Percentiles rank a stretch among this genome's conserved stretches.
These are phyloP conservation scores for Liopterus haemorrhoidalis DNA, from an alignment of 2,888 invertebrate genomes.

Conservation along the genomic window DNA sequence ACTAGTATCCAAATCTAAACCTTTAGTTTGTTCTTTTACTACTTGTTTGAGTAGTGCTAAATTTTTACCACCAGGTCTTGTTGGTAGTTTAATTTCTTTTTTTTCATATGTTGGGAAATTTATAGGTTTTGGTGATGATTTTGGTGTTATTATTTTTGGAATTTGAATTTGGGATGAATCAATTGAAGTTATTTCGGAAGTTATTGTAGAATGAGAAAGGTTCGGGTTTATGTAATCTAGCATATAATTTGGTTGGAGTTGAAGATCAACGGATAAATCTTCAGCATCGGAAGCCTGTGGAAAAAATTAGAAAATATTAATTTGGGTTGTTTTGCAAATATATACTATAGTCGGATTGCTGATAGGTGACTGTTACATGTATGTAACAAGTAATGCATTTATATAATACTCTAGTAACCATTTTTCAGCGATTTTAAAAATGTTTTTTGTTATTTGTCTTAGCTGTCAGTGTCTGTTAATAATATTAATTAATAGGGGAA, in stretches of 20 bases:
- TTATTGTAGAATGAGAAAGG: slow-evolving; percentile 2
- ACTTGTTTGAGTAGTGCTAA: slow-evolving; percentile 18
- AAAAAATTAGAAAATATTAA: too few species aligned
- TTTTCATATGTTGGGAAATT: not conserved
- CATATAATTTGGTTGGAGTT: slow-evolving; percentile 9
- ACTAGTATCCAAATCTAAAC: slow-evolving; percentile 7
- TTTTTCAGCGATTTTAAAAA: too few species aligned
- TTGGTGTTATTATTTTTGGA: slow-evolving; percentile 7
- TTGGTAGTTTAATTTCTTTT: slow-evolving; percentile 7
- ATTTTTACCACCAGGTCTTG: slow-evolving; percentile 16
- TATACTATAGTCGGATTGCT: too few species aligned
- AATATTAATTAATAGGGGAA: too few species aligned
- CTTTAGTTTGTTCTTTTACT: slow-evolving; percentile 14
- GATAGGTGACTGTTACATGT: too few species aligned
- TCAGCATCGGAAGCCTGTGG: slow-evolving; percentile 13
- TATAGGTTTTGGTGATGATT: slow-evolving; percentile 3
- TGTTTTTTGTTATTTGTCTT: too few species aligned
- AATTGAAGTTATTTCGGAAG: not conserved
- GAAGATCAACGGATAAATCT: slow-evolving; percentile 12
- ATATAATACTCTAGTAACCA: too few species aligned
- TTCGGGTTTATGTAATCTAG: slow-evolving; percentile 12
- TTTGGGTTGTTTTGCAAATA: too few species aligned
- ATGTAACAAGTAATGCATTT: too few species aligned
- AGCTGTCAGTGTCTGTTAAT: too few species aligned
- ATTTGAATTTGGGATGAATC: slow-evolving; percentile 6